These are phyloP conservation scores for Calameuta idolon DNA, from an alignment of 2,888 invertebrate genomes.

Conservation along the genomic window DNA sequence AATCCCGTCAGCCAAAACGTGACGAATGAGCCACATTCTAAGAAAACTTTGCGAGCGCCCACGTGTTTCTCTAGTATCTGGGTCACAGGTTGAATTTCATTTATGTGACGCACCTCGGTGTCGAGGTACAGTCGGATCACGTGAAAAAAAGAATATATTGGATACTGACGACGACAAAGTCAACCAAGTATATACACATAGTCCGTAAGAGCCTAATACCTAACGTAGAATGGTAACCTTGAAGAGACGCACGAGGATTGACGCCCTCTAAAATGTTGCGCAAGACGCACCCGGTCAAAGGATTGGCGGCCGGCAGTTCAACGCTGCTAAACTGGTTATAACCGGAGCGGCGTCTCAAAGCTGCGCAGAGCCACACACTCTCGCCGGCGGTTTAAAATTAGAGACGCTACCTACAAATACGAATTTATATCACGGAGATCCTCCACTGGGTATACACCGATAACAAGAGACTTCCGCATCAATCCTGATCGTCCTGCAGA, in stretches of 20 bases:
- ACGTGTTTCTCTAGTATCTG: neutral
- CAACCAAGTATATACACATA: no score
- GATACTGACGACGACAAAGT: no score
- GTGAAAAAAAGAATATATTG: no score
- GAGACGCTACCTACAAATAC: neutral
- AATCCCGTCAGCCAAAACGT: no score
- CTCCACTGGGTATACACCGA: neutral
- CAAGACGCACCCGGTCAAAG: neutral
- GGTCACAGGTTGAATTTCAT: neutral
- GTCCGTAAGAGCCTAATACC: no score
- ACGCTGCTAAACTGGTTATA: neutral
- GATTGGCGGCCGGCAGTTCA: neutral
- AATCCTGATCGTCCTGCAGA: neutral
- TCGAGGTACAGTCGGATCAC: neutral
- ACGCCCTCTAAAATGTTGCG: neutral
- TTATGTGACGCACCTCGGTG: neutral
- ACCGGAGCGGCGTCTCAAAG: neutral
- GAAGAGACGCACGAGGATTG: neutral
- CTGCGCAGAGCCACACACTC: neutral
- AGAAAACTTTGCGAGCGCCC: neutral
- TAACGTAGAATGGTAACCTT: neutral
- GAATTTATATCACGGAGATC: neutral
- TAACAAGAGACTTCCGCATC: neutral
- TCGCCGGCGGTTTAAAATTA: neutral
- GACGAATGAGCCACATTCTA: neutral